Evolutionary conservation across 2,888 invertebrate genomes (phyloP).

Genomic region (Pemphredon lugubris): DNA sequence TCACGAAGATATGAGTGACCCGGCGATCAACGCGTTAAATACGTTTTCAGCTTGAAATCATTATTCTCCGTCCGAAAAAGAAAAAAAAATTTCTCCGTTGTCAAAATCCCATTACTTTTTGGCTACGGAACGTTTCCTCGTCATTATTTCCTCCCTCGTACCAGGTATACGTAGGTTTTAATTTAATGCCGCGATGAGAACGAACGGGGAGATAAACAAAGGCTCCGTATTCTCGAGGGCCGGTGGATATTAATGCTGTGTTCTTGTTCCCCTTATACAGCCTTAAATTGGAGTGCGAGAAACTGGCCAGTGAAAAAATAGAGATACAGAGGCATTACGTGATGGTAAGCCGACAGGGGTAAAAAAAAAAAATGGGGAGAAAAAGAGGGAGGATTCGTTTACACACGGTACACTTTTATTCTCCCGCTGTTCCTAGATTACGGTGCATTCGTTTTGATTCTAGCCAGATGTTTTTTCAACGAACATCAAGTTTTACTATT

Average conservation of each 20-base stretch:
- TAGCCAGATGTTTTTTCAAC: constrained; percentile 2
- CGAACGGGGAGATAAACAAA: constrained; percentile 40
- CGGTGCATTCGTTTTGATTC: constrained; percentile 18
- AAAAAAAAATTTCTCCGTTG: constrained; percentile 10
- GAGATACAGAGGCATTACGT: constrained; percentile 95
- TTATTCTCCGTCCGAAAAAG: constrained; percentile 15
- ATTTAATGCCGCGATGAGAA: constrained; percentile 34
- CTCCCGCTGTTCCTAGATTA: constrained; percentile 35
- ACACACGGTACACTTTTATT: constrained; percentile 19
- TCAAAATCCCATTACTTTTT: constrained; percentile 27
- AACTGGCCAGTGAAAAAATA: constrained; percentile 93
- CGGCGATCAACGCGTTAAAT: not conserved
- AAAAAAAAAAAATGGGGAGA: constrained; percentile 26
- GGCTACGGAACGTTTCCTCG: constrained; percentile 1
- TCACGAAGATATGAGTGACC: no score
- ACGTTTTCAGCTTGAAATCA: constrained; percentile 7
- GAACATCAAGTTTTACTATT: constrained; percentile 15
- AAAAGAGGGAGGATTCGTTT: constrained; percentile 33
- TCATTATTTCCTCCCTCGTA: not conserved
- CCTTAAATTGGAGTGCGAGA: constrained; percentile 94
- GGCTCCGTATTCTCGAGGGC: constrained; percentile 36
- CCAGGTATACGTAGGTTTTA: constrained; percentile 34
- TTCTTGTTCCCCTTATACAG: constrained; percentile 77
- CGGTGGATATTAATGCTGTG: constrained; percentile 56
- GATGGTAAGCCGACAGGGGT: constrained; percentile 85